phyloP scores from a whole-genome alignment of 2,113 vertebrate genomes.

The Myotis lucifugus region DNA sequence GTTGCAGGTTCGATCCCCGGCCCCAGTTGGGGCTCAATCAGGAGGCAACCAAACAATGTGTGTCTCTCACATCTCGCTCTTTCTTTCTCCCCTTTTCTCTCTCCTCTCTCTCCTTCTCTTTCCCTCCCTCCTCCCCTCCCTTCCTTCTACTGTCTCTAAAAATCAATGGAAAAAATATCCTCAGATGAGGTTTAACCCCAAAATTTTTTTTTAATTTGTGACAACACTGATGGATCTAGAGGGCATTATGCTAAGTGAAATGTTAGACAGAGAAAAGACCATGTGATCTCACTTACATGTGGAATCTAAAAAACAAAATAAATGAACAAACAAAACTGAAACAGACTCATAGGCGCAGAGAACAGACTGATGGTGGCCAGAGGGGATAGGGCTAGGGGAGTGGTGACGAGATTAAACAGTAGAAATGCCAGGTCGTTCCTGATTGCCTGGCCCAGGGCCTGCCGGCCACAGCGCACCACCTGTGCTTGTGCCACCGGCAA shows the following conservation, averaged over 20 bases:
- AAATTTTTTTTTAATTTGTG: not conserved
- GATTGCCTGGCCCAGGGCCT: not conserved
- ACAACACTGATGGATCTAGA: not conserved
- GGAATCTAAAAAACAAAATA: not conserved
- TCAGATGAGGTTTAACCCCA: too few species aligned
- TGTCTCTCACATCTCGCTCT: too few species aligned
- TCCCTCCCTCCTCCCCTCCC: too few species aligned
- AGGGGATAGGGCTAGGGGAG: not conserved
- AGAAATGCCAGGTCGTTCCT: not conserved
- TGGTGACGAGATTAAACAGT: not conserved
- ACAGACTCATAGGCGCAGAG: not conserved
- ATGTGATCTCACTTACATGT: not conserved
- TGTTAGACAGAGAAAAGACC: not conserved
- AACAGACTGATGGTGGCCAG: not conserved
- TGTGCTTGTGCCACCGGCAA: not conserved
- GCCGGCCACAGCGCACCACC: not conserved
- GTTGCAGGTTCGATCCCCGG: too few species aligned
- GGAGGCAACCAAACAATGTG: too few species aligned
- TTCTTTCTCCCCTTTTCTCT: too few species aligned
- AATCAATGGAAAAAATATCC: too few species aligned
- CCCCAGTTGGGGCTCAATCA: too few species aligned
- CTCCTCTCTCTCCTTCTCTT: too few species aligned
- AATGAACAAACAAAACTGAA: not conserved
- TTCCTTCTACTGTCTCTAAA: too few species aligned
- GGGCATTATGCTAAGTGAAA: not conserved